A percentile compares a stretch with the other conserved stretches of the same genome.
These are phyloP conservation scores for Luidia sarsii DNA, from an alignment of 53 echinoderm and acorn worm species.

Conservation along the genomic window DNA sequence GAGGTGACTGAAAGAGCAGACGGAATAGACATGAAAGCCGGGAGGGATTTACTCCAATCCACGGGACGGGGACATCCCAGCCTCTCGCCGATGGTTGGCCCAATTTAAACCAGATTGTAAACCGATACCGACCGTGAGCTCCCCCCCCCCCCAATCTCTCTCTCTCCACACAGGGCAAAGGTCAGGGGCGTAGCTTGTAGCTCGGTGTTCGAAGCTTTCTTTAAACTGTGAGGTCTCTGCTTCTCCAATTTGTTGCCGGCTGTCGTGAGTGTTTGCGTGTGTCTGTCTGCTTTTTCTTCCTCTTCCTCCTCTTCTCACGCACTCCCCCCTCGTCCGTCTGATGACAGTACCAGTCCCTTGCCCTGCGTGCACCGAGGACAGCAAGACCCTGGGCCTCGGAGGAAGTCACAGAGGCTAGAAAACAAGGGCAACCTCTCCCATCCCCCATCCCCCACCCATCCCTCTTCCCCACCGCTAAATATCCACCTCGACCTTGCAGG, in stretches of 20 bases:
- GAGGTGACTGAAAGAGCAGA: no score
- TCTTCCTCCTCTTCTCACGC: no score
- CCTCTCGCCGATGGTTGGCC: constrained; percentile 23
- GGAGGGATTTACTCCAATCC: constrained; percentile 12
- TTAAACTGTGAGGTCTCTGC: constrained; percentile 46
- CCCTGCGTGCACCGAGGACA: no score
- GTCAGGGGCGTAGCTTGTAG: constrained; percentile 39
- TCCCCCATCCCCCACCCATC: no score
- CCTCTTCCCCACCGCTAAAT: no score
- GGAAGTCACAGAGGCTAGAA: no score
- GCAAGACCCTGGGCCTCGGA: no score
- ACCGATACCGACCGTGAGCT: background rate
- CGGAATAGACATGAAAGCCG: constrained; percentile 26
- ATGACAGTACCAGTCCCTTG: constrained; percentile 33
- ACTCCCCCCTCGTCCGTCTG: constrained; percentile 11
- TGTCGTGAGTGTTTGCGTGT: no score
- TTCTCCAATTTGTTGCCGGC: constrained; percentile 49
- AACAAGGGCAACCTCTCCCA: no score
- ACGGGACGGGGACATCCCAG: background rate
- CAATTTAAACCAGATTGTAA: constrained; percentile 48
- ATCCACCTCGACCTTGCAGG: no score
- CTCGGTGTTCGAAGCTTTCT: constrained; percentile 39
- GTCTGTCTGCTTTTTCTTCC: no score
- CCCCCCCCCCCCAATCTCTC: background rate
- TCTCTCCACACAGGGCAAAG: constrained; percentile 1